Evolutionary conservation across 2,888 invertebrate genomes (phyloP), one percentile per base, ranked within the genome.

Genomic region (Philhelius pedissequus): DNA sequence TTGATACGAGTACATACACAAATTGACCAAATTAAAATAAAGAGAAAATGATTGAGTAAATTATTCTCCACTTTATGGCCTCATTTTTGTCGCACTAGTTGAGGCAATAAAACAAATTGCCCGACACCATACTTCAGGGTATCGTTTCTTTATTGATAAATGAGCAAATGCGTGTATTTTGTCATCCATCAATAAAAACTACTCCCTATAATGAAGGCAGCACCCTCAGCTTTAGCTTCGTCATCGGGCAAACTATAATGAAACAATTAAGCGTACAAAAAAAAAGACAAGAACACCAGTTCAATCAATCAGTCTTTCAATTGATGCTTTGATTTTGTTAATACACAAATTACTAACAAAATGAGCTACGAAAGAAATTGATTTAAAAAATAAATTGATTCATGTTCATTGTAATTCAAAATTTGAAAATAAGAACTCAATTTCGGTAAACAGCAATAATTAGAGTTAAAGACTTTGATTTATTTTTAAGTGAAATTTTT

Each of bases 101-200:
- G 11, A 62, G 43, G 62, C 27, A 43, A 62, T 62, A 18, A 62
- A 62, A 62, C 13, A 43, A 43, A 62, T 62, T 62, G 43, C 11
- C 20, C 18, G 3, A 30, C 62, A 62, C 27, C 18, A n/a, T n/a
- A 27, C 15, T 27, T 62, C 11, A 30, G 15, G 27, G 43, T 62
- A 62, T 43, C 62, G 7, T 62, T 13, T 32, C 27, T 62, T 43
- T 43, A 40, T 43, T 43, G 62, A 62, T 43, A 43, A 27, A 62
- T 30, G 40, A 43, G 5, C 11, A 43, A 62, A 43, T 43, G 40
- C 18, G 27, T 62, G 18, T 62, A 62, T 43, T 43, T 62, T 62
- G 62, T 62, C 62, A 62, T 62, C 13, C 62, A 35, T 64, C 64
- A 64, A 64, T 64, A 30, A 48, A 64, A 45, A 62, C n/a, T 40